Percentiles rank a stretch among this genome's conserved stretches.
Conservation (phyloP, 1,140 invertebrate genomes). For the Ostrea denselamellosa region DNA sequence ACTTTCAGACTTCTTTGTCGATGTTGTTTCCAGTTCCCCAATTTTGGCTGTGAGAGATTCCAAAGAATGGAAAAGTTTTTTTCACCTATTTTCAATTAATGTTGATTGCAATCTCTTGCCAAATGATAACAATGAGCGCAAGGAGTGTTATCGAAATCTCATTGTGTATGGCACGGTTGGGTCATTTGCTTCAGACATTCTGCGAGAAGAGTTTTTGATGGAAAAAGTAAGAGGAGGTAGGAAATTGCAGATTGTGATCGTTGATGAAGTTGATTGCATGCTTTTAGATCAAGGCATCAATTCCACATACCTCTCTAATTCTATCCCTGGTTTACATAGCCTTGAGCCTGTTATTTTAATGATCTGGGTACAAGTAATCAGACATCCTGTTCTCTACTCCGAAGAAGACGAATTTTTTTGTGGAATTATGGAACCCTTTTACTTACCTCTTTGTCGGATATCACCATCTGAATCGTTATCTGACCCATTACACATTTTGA, state of each 20-base stretch:
- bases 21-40: constrained; percentile 22
- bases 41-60: constrained; percentile 11
- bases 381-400: background rate
- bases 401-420: background rate
- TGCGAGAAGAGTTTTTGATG: constrained; percentile 28
- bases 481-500: background rate
- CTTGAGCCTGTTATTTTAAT: constrained; percentile 40
- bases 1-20: background rate
- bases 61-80: constrained; percentile 6
- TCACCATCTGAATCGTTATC: background rate
- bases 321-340: constrained; percentile 26
- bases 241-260: constrained; percentile 12
- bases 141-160: background rate
- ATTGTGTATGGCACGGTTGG: constrained; percentile 5
- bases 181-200: constrained; percentile 40
- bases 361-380: constrained; percentile 25
- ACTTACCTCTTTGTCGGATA: background rate
- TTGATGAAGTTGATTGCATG: constrained; percentile 44
- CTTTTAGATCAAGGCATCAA: constrained; percentile 36
- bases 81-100: background rate
- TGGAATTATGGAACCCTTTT: constrained; percentile 7
- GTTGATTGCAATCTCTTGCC: background rate
- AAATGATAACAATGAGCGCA: background rate
- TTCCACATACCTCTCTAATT: constrained; percentile 29
- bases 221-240: background rate